Base-by-base conservation (phyloP, 2,888 invertebrate genomes). In the Crocallis elinguaria region DNA sequence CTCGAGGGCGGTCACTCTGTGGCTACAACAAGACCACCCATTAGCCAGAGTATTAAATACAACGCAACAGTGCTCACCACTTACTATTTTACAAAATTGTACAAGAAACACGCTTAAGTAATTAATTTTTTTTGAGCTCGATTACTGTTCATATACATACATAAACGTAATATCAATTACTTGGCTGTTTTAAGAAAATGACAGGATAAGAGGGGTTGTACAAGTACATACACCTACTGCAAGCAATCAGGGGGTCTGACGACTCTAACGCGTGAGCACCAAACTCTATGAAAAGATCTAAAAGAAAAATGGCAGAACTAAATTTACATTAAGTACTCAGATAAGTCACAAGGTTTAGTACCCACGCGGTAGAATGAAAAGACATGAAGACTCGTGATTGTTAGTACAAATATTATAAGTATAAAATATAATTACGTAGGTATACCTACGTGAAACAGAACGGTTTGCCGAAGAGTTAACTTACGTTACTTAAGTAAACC, bases 401-500 rank as follows among this genome's bases (percentile, higher is more conserved):
- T 82, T 79, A 81, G 78, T 83, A 85, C 79, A 84, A 82, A 82
- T 76, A 73, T 77, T 38, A 81, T 75, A 76, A n/a, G n/a, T n/a
- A 73, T 77, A 78, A 80, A 79, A 70, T 70, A 67, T 73, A 67
- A 62, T 67, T 70, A 69, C 73, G 72, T 78, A 77, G 75, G 71
- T 77, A 73, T 73, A 69, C 72, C 71, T 73, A 77, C 69, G 76
- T 75, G 75, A 81, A 80, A 83, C 72, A 79, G 73, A 79, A 77
- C 76, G 76, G 79, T 80, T 84, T 81, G 84, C 79, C 80, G 82
- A 83, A 84, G 82, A 84, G 79, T 63, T 88, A 86, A 87, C 86
- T 90, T 89, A 54, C 38, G 48, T 54, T 54, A 91, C 88, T 88
- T 90, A 90, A 88, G 89, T 91, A 91, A 89, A 88, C 85, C 89